Base-by-base conservation (phyloP, 2,113 vertebrate genomes). In the Psophia crepitans region DNA sequence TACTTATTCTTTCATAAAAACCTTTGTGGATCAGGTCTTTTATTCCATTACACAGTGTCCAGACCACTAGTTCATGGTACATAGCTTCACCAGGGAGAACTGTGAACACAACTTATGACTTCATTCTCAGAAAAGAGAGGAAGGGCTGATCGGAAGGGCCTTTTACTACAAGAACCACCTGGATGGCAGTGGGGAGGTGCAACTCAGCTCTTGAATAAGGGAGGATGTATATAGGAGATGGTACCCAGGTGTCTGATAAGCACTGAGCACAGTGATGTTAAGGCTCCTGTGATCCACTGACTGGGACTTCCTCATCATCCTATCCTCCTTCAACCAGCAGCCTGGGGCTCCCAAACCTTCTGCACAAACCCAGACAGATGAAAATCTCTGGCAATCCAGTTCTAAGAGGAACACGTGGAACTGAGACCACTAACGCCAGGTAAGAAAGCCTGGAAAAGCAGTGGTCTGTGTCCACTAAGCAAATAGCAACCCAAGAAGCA, bases 181-280 rank as follows among this genome's bases (percentile, higher is more conserved):
- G 21, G 27, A 35, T 35, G 8, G 20, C 13, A 23, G 9, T 6
- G 9, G 17, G 32, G 11, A 78, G 21, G 12, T 60, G 19, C 46
- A 89, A 12, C 18, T 48, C 53, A 21, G 30, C 22, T 68, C 33
- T 64, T 27, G 8, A 26, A 33, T 43, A 49, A 73, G 8, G 6
- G 11, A 33, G 19, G 12, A 71, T 6, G 6, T 17, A 30, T 3
- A 12, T 2, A 3, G 28, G 17, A 91, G 26, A 8, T 14, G 8
- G 7, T 53, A 69, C 2, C 8, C 32, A 54, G 11, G n/a, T 46
- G 14, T 32, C 32, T 86, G 71, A 30, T 4, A 18, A 66, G 3
- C 12, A 16, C 1, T 23, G 30, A 37, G 15, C 0, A 3, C 1
- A 1, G 9, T 81, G 69, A 26, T 58, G 37, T 11, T 56, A 58